Evolutionary conservation across 2,888 invertebrate species (phyloP), one percentile per base, ranked within the genome.

Genomic region (Drosophila merina): DNA sequence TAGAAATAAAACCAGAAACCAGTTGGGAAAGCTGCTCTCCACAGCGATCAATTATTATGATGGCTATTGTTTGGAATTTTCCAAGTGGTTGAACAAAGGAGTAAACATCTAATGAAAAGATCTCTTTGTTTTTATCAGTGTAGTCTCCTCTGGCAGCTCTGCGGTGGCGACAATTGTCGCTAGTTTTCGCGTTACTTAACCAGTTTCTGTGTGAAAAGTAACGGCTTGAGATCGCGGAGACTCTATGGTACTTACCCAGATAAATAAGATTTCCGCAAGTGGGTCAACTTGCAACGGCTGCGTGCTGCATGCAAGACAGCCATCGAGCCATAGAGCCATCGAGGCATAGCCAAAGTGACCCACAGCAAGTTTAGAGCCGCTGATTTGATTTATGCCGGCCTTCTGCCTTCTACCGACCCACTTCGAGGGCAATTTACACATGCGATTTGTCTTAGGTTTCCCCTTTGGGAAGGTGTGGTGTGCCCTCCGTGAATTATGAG

Each of bases 141-240:
- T 10, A 47, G 20, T 20, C 20, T 20, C 20, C 20, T 20, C 1
- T 20, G 20, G 20, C 20, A 20, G 28, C 31, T 31, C 0, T n/a
- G 30, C 31, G 31, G 49, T 7, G 40, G 56, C 70, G 69, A 68
- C 81, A 81, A 78, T 81, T 81, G 78, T 81, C 76, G 81, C 84
- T 77, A 44, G 64, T 75, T 85, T 81, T 77, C 84, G 76, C 72
- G 64, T 72, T 62, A 47, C 7, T 9, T 33, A 77, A 82, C 77
- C 77, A 76, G 82, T 79, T 82, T 73, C 55, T 69, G 74, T 85
- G 83, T 77, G 76, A 85, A 83, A 85, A 78, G 64, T 83, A 83
- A 83, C 83, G 83, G 83, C 56, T 45, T 28, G 64, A 47, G 64
- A 51, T 49, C 47, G 58, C 48, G 26, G 12, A 47, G 31, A 47